These are phyloP conservation scores for Amphiura filiformis DNA, from an alignment of 35 echinoderm and acorn worm species.

Conservation along the genomic window DNA sequence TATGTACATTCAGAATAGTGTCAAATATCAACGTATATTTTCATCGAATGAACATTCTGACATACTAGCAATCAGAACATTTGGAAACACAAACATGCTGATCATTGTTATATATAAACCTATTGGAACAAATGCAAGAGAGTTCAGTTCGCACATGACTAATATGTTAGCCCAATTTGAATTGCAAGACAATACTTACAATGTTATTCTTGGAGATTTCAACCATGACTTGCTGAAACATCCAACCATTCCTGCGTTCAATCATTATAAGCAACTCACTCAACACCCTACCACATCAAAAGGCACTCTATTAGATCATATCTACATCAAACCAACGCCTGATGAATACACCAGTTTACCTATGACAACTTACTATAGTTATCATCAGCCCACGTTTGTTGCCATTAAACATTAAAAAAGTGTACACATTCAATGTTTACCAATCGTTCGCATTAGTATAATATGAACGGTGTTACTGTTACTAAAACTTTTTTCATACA, in stretches of 20 bases:
- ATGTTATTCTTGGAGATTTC: conserved; percentile 9
- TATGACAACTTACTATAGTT: conserved; percentile 26
- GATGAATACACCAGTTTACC: not conserved
- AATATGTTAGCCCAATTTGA: not conserved
- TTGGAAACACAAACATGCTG: not conserved
- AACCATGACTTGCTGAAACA: not conserved
- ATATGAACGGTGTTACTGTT: too few relatives aligned
- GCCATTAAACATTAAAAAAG: not conserved
- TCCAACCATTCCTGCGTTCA: not conserved
- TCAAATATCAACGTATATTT: not conserved
- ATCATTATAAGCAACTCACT: not conserved
- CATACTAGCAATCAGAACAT: not conserved
- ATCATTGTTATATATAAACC: conserved; percentile 10
- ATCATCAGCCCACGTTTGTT: conserved; percentile 26
- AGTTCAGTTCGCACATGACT: not conserved
- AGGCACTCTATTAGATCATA: conserved; percentile 33
- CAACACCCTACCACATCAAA: not conserved
- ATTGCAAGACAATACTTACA: not conserved
- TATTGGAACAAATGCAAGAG: not conserved
- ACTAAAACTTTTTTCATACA: too few relatives aligned
- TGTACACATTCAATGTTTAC: too few relatives aligned
- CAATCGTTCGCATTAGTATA: too few relatives aligned
- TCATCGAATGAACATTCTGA: not conserved
- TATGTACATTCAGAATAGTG: not conserved
- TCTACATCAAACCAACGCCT: conserved; percentile 2